These are phyloP conservation scores for Argynnis bischoffii DNA, from an alignment of 2,888 invertebrate species.

Conservation along the genomic window DNA sequence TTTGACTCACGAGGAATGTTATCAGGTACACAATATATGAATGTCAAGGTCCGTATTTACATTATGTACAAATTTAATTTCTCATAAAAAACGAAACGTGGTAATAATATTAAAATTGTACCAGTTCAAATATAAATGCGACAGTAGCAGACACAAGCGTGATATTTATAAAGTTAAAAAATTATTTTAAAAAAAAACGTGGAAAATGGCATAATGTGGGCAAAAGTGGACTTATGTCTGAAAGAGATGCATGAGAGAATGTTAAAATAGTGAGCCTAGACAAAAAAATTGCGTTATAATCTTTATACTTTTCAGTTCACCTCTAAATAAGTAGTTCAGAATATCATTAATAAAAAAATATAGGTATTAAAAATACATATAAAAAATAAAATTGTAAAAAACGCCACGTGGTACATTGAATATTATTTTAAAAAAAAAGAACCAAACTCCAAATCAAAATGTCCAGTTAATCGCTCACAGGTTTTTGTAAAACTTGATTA, in stretches of 20 bases:
- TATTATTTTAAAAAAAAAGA: no score
- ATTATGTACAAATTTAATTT: conserved; percentile 12
- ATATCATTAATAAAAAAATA: neutral
- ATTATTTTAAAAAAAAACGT: no score
- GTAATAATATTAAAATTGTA: neutral
- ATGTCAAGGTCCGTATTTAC: conserved; percentile 29
- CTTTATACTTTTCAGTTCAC: neutral
- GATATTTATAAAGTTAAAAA: no score
- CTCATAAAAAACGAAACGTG: neutral
- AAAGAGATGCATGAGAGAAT: no score
- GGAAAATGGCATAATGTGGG: no score
- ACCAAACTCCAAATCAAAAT: no score
- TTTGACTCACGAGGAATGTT: conserved; percentile 31
- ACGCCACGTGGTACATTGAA: no score
- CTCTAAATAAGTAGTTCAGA: conserved; percentile 5
- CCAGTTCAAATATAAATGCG: neutral
- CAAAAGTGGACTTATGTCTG: no score
- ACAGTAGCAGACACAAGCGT: neutral
- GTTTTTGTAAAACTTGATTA: no score
- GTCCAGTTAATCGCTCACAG: no score
- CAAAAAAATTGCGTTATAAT: neutral
- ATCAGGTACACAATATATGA: conserved; percentile 12
- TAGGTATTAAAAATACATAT: neutral
- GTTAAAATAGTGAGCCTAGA: no score
- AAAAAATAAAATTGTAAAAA: neutral